Base-by-base conservation (phyloP, 2,888 invertebrate species). In the Eristalinus aeneus region DNA sequence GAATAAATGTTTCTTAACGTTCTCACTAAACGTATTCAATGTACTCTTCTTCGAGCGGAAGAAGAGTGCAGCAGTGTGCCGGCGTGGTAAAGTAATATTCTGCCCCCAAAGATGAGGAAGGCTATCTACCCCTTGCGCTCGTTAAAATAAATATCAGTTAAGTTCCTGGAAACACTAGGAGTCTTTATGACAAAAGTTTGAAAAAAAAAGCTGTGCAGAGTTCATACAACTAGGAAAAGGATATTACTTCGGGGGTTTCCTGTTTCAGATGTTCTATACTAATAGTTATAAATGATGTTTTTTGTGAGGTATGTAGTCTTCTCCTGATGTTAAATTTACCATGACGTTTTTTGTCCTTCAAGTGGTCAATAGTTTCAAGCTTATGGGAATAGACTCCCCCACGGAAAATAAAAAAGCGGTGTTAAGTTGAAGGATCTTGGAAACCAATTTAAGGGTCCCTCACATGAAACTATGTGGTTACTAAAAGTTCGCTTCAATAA, bases 101-200 rank as follows among this genome's bases (percentile, higher is more conserved):
- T 69, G 69, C 27, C 58, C 69, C 69, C 39, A 36, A 60, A 27
- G 39, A 16, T 39, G 58, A 10, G 11, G 16, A 27, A 65, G 46
- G 46, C 4, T 56, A 56, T 22, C 46, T 46, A 16, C 46, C 46
- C 46, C 46, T n/a, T n/a, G n/a, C n/a, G n/a, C n/a, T 16, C 5
- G 8, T 16, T 1, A 8, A 46, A 46, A 46, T 46, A 16, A 16
- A 46, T 46, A 46, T 46, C 46, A 46, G n/a, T 46, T 46, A 46
- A 46, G 46, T 46, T 46, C n/a, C 6, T 46, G 46, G 16, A 16
- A n/a, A 46, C 4, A n/a, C 46, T 46, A n/a, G 8, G 16, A 46
- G 46, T 16, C 46, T 46, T 46, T 46, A 46, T 46, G 16, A n/a
- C 46, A 46, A 46, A 46, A 46, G 46, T 46, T 46, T 46, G 6